Conservation (phyloP, 2,113 vertebrate species). For the Litocranius walleri region DNA sequence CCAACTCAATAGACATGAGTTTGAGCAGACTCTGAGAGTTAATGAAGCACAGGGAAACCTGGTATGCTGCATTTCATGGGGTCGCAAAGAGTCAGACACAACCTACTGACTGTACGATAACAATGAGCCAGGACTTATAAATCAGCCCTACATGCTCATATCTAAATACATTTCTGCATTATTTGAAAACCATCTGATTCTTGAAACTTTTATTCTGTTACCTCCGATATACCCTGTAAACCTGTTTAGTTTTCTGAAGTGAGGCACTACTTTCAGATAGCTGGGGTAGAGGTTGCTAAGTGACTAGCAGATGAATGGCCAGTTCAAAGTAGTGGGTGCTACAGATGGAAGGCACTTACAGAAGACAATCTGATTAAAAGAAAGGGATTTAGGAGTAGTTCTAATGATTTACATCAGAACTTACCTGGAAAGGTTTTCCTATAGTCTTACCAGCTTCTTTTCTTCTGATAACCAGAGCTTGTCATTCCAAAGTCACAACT, state of each 20-base stretch:
- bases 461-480: not conserved
- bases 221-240: not conserved
- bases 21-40: not conserved
- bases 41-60: not conserved
- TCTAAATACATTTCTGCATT: not conserved
- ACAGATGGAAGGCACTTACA: not conserved
- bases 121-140: not conserved
- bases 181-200: not conserved
- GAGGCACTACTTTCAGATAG: not conserved
- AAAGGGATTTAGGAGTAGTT: not conserved
- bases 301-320: not conserved
- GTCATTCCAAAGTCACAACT: not conserved
- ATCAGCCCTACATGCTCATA: not conserved
- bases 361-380: not conserved
- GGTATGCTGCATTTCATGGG: not conserved
- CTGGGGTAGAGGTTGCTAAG: not conserved
- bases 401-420: not conserved
- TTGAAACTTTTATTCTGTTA: not conserved
- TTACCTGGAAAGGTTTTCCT: constrained; percentile 31
- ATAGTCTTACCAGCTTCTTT: not conserved
- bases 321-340: not conserved
- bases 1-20: not conserved
- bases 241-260: not conserved
- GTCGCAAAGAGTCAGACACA: not conserved
- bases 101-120: not conserved